Evolutionary conservation across 2,797 vertebrate species (phyloP), one percentile per base, ranked within the genome.

Genomic region (Sebastes itinus): DNA sequence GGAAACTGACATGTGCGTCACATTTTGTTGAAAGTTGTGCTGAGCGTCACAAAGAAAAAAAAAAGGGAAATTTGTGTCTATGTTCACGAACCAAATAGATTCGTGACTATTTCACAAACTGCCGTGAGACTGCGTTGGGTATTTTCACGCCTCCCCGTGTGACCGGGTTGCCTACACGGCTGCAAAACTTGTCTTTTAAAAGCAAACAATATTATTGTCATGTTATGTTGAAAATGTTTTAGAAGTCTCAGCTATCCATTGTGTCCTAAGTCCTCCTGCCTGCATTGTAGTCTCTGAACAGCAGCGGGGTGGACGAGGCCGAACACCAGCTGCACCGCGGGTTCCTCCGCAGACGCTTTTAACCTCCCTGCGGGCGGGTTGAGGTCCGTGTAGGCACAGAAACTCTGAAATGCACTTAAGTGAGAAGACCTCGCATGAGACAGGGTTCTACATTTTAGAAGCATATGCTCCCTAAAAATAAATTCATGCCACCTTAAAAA

Each of bases 401-500:
- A 81, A 75, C 78, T 59, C 79, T 76, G 56, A 84, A 79, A 89
- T 85, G 74, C 86, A 78, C 87, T 85, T 80, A 81, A 72, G 77
- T 54, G 67, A 77, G 75, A 89, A 78, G 54, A 77, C 69, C 28
- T 82, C 18, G 18, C 56, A 77, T 28, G 49, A 78, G 75, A 66
- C 61, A 28, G 67, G 42, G 55, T 55, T 49, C 61, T 46, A 67
- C 63, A 61, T 81, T 86, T 84, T 23, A 67, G 58, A 74, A 69
- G 54, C 61, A 72, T 59, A 46, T 66, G 64, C 69, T 65, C 32
- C 33, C 85, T 85, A 87, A 87, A 89, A 88, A 87, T 83, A 87
- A 62, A 81, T 59, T 14, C 72, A 7, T 20, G 22, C 46, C 66
- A 59, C 56, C 75, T 82, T 82, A 80, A 89, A 90, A 82, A 85